Evolutionary conservation across 2,113 vertebrate species (phyloP), one percentile per base, ranked within the genome.

Genomic region (Chlamydotis undulata): DNA sequence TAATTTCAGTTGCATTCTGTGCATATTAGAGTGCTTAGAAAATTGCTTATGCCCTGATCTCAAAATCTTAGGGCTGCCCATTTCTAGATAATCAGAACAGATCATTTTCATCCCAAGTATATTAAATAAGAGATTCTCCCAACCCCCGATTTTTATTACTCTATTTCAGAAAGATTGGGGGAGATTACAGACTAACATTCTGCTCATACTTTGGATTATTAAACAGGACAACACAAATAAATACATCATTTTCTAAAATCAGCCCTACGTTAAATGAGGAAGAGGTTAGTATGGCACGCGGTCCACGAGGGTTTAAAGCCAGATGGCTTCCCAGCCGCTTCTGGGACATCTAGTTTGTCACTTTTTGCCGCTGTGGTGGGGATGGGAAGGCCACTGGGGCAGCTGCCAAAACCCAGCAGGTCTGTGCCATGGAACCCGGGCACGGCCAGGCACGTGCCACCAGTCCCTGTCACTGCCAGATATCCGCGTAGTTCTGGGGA

Each of bases 61-160:
- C 4, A 3, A 1, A 28, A n/a, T 50, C 24, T 47, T 21, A 16
- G 4, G 39, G 22, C 1, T 9, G 78, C 49, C 22, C 25, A 0
- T 53, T 82, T 31, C 68, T 6, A 16, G 64, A 23, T 16, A 22
- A 63, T n/a, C 74, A 37, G 33, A 83, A 55, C 7, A 45, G 26
- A 19, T 41, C 11, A 10, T 50, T 85, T 61, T 37, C 33, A 53
- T 24, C 41, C 70, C 41, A 4, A 41, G 15, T 29, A 7, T 7
- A 21, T 33, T 29, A 4, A 68, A 19, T 23, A 12, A 45, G 53
- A 59, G 53, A 26, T 50, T 50, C 37, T 69, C 55, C 70, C 37
- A 65, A 2, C 4, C 6, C 3, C 11, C 6, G 0, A 3, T 74
- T 71, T 52, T 50, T 71, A 31, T 67, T 26, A 9, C 31, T 21